Evolutionary conservation across 1,140 invertebrate species (phyloP), one percentile per base, ranked within the genome.

Genomic region (Lethocerus indicus): DNA sequence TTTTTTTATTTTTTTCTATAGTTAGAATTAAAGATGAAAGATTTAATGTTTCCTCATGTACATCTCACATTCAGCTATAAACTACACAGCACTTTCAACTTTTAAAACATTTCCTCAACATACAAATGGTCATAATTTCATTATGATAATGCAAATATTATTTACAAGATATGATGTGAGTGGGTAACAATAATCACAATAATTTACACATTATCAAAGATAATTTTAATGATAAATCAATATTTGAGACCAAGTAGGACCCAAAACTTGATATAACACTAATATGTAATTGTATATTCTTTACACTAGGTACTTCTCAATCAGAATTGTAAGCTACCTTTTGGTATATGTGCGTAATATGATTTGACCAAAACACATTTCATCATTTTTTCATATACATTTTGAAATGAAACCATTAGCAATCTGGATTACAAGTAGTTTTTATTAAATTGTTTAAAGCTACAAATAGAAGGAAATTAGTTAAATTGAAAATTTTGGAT

Each of bases 121-220:
- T 47, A 35, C 32, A 35, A 47, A 47, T 36, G 32, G 45, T 47
- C 45, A 47, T 35, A 44, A 24, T 23, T 28, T 44, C 21, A 46
- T 47, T 47, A 35, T 24, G 25, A 14, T 6, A 32, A 47, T 47
- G 37, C 32, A 25, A 21, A 47, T 18, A 47, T 43, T 44, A 47
- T 47, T 47, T 47, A 47, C 45, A 47, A 25, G 45, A 35, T 47
- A 47, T 47, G 45, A 32, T 36, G 25, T 32, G 28, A 47, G 18
- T 32, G 32, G 45, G 28, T 47, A 47, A 47, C 42, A 44, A 44
- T 44, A 44, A 44, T 44, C 42, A 44, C 42, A 44, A n/a, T 44
- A 44, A 44, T 44, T 26, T 44, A 44, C 42, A 44, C 14, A 14
- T 39, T 44, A 24, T 27, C 29, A 44, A 44, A 44, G 9, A 44